Conservation (phyloP, 2,113 vertebrate species). For the Petroica traversi region DNA sequence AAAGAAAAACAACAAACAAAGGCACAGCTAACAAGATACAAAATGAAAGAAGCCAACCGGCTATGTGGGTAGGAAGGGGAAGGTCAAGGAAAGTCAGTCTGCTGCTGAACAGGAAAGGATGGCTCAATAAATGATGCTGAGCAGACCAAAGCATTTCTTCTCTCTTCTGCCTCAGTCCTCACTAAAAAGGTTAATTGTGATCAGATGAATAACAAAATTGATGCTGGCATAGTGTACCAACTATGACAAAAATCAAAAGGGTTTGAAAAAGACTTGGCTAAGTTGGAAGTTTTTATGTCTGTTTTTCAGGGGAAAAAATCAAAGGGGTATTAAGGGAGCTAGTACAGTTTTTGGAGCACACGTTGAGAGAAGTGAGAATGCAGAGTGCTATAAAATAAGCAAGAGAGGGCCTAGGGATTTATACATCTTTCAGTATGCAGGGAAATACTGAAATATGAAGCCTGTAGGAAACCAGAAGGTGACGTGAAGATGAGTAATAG, state of each 20-base stretch:
- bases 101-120: background rate
- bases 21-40: background rate
- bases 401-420: background rate
- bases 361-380: background rate
- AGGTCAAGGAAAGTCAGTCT: slow-evolving; percentile 18
- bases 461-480: background rate
- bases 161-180: background rate
- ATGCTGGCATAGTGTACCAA: background rate
- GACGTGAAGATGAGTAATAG: background rate
- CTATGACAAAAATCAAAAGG: background rate
- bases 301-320: background rate
- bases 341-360: background rate
- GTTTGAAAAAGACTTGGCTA: background rate
- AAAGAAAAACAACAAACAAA: background rate
- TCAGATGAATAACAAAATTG: background rate
- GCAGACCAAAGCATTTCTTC: background rate
- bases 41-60: background rate
- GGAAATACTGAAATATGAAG: background rate
- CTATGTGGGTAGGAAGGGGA: background rate
- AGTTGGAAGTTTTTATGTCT: background rate
- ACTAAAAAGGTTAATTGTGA: background rate
- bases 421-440: background rate
- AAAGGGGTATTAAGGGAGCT: background rate
- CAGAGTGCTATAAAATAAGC: background rate
- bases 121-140: background rate